These are phyloP conservation scores for Ptychobarbus kaznakovi DNA, from an alignment of 2,797 vertebrate genomes.

Conservation along the genomic window DNA sequence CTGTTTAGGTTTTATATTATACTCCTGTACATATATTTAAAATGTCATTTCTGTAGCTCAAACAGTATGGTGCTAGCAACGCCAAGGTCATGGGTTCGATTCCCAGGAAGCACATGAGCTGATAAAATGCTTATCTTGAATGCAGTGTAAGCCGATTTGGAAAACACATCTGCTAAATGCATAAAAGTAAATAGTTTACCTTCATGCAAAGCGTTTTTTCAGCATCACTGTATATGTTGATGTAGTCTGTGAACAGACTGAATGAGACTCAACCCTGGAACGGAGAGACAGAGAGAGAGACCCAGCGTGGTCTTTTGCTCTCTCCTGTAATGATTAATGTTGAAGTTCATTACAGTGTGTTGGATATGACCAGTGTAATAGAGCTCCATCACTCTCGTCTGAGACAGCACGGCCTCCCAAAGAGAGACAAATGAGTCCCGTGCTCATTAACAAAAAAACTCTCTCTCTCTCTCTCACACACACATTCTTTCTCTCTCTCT, in stretches of 20 bases:
- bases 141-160: background rate
- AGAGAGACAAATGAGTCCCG: slow-evolving; percentile 76
- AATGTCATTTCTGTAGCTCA: background rate
- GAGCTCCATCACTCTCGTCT: slow-evolving; percentile 76
- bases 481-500: slow-evolving; percentile 24
- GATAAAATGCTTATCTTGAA: background rate
- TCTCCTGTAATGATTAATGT: slow-evolving; percentile 68
- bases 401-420: slow-evolving; percentile 77
- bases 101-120: background rate
- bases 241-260: slow-evolving; percentile 8
- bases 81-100: background rate
- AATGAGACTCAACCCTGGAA: slow-evolving; percentile 22
- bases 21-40: background rate
- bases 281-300: slow-evolving; percentile 23
- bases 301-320: slow-evolving; percentile 43
- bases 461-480: slow-evolving; percentile 42
- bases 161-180: background rate
- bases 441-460: slow-evolving; percentile 67
- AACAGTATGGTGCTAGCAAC: background rate
- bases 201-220: slow-evolving; percentile 14
- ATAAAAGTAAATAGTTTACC: slow-evolving; percentile 7
- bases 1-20: background rate
- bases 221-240: background rate
- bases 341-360: slow-evolving; percentile 77
- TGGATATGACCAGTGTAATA: slow-evolving; percentile 75